Evolutionary conservation across 2,888 invertebrate species (phyloP).

Genomic region (Drosophila dives): DNA sequence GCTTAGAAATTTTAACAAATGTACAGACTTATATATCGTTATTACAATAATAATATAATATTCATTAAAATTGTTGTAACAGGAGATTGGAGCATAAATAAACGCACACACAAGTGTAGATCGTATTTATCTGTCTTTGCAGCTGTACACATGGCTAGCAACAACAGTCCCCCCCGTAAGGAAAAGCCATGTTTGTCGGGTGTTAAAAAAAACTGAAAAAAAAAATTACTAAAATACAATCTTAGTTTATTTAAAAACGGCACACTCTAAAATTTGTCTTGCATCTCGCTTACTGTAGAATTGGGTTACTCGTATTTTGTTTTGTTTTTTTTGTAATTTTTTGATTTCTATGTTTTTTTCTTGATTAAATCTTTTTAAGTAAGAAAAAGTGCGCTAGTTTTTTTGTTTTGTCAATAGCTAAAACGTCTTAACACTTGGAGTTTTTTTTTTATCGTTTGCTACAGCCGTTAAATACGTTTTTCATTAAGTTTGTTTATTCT

Average conservation of each 20-base stretch:
- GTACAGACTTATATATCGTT: conserved; percentile 76
- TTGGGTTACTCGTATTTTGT: conserved; percentile 19
- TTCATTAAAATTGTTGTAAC: conserved; percentile 49
- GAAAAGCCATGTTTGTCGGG: conserved; percentile 7
- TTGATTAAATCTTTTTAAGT: conserved; percentile 61
- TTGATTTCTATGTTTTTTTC: conserved; percentile 19
- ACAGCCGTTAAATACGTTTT: conserved; percentile 40
- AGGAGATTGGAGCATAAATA: conserved; percentile 29
- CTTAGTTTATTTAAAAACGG: conserved; percentile 60
- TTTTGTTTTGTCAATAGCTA: conserved; percentile 48
- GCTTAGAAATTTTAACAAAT: conserved; percentile 77
- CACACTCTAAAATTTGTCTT: conserved; percentile 53
- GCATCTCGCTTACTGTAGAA: conserved; percentile 44
- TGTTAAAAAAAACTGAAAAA: conserved; percentile 14
- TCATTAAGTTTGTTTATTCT: conserved; percentile 39
- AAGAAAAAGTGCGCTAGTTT: conserved; percentile 64
- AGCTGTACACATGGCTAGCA: conserved; percentile 10
- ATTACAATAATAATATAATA: conserved; percentile 66
- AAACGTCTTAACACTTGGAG: conserved; percentile 55
- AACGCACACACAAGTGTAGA: conserved; percentile 8
- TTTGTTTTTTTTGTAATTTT: conserved; percentile 8
- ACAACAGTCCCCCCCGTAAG: neutral
- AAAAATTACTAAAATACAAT: conserved; percentile 39
- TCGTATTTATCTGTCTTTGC: neutral
- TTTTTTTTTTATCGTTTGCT: conserved; percentile 16